phyloP scores from a whole-genome alignment of 2,888 invertebrate species.

The Tachina grossa region DNA sequence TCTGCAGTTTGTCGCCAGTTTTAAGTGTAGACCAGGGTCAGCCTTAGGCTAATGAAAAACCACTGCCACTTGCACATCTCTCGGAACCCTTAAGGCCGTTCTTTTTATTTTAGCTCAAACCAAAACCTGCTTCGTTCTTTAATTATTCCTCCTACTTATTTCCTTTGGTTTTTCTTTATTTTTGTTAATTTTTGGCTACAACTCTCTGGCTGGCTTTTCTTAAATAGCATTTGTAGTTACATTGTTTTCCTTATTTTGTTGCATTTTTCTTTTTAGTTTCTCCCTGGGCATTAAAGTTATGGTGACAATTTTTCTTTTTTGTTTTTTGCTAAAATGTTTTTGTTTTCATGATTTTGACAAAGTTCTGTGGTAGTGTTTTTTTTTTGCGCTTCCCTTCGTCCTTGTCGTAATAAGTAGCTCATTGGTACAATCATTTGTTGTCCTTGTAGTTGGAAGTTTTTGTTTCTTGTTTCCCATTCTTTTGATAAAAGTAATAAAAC shows the following conservation, averaged over 20 bases:
- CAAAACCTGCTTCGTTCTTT: not conserved
- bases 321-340: slow-evolving; percentile 23
- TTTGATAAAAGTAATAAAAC: slow-evolving; percentile 46
- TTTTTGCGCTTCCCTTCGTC: not conserved
- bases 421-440: slow-evolving; percentile 37
- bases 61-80: too few species aligned
- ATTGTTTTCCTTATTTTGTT: slow-evolving; percentile 40
- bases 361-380: slow-evolving; percentile 46
- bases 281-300: slow-evolving; percentile 65
- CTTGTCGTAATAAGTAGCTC: not conserved
- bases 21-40: too few species aligned
- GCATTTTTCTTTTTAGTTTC: slow-evolving; percentile 54
- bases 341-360: slow-evolving; percentile 57
- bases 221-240: slow-evolving; percentile 30
- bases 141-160: not conserved
- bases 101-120: not conserved
- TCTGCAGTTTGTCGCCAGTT: too few species aligned
- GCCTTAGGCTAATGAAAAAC: too few species aligned
- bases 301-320: slow-evolving; percentile 62
- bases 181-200: not conserved
- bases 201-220: not conserved
- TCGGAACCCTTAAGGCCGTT: too few species aligned
- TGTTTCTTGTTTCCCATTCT: slow-evolving; percentile 12
- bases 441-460: slow-evolving; percentile 41
- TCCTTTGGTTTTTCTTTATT: slow-evolving; percentile 1